Percentiles rank a stretch among this genome's conserved stretches.
Evolutionary conservation across 1,140 invertebrate genomes (phyloP).

Genomic region (Stratiolaelaps scimitus): DNA sequence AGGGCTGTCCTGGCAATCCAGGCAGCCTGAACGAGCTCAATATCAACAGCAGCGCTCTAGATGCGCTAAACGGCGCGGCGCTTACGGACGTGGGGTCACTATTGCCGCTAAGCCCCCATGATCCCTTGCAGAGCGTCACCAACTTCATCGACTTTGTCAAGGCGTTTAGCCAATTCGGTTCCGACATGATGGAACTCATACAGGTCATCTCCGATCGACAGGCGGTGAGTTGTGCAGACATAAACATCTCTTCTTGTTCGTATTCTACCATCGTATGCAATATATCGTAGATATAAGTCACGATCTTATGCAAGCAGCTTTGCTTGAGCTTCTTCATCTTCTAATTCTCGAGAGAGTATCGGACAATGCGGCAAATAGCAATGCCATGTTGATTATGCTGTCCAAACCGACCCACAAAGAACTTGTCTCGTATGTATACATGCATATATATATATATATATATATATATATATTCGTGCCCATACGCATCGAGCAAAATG

Average conservation of each 20-base stretch:
- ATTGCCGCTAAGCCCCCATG: slow-evolving; percentile 31
- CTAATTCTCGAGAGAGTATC: too few species aligned
- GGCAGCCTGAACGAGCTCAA: slow-evolving; percentile 16
- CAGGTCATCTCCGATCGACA: slow-evolving; percentile 62
- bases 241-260: too few species aligned
- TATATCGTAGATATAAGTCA: background rate
- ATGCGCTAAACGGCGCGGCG: slow-evolving; percentile 14
- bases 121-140: slow-evolving; percentile 73
- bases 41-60: background rate
- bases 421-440: too few species aligned
- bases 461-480: too few species aligned
- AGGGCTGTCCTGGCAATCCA: background rate
- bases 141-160: slow-evolving; percentile 98
- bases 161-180: slow-evolving; percentile 94
- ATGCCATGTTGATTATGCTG: too few species aligned
- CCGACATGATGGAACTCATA: slow-evolving; percentile 94
- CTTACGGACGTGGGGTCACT: background rate
- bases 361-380: too few species aligned
- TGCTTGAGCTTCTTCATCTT: too few species aligned
- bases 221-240: slow-evolving; percentile 40
- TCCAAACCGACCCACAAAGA: too few species aligned
- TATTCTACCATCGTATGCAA: background rate
- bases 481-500: too few species aligned
- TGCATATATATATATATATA: too few species aligned
- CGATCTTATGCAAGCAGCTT: slow-evolving; percentile 10